Evolutionary conservation across 1,140 invertebrate species (phyloP).

Genomic region (Aradophagus sp.): DNA sequence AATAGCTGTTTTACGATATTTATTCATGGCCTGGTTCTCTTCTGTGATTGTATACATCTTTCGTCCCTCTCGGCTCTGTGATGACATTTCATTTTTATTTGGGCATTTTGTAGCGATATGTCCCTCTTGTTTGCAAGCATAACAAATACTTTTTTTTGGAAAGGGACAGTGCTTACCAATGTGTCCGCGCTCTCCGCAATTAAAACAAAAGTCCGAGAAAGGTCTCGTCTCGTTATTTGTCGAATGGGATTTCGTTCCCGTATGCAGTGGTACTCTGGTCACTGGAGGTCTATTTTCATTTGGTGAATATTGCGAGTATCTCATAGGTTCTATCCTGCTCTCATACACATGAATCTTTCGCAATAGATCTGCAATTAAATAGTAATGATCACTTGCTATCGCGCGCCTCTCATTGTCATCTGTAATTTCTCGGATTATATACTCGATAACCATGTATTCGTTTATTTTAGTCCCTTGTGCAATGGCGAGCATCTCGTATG

Average conservation of each 20-base stretch:
- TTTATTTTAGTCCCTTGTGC: slow-evolving; percentile 4
- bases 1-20: background rate
- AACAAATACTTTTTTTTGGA: slow-evolving; percentile 4
- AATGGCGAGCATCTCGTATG: no score
- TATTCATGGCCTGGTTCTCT: slow-evolving; percentile 5
- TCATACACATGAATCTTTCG: slow-evolving; percentile 2
- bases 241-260: no score
- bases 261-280: no score
- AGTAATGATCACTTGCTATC: background rate
- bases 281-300: background rate
- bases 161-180: background rate
- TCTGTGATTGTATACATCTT: background rate
- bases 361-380: background rate
- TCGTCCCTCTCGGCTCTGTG: background rate
- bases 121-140: slow-evolving; percentile 5
- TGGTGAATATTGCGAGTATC: no score
- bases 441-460: slow-evolving; percentile 9
- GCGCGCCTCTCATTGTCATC: slow-evolving; percentile 2
- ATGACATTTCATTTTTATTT: no score
- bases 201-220: no score
- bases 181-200: slow-evolving; percentile 4
- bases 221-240: no score
- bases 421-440: slow-evolving; percentile 14
- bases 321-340: no score
- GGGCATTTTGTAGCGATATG: slow-evolving; percentile 10